A percentile compares a stretch with the other conserved stretches of the same genome.
These are phyloP conservation scores for Typhlichthys eigenmanni DNA, from an alignment of 2,797 vertebrate genomes.

Conservation along the genomic window DNA sequence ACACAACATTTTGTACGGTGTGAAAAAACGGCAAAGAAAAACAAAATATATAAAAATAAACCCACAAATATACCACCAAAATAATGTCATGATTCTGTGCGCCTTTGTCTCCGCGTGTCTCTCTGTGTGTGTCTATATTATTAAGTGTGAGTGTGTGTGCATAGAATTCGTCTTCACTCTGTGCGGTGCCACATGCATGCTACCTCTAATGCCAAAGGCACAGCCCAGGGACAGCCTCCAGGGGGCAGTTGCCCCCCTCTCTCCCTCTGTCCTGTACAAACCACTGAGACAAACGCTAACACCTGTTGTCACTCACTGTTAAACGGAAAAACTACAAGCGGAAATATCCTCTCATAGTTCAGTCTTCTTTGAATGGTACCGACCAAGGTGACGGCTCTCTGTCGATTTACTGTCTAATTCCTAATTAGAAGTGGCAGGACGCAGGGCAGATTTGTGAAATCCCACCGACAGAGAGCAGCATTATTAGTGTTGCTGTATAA, in stretches of 20 bases:
- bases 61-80: neutral
- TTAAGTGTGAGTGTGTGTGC: constrained; percentile 1
- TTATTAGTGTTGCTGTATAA: constrained; percentile 39
- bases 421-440: constrained; percentile 36
- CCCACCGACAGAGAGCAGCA: constrained; percentile 30
- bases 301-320: neutral
- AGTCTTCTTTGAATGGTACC: constrained; percentile 5
- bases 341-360: neutral
- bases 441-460: constrained; percentile 15
- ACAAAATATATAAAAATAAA: constrained; percentile 32
- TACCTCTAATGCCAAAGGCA: constrained; percentile 42
- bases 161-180: constrained; percentile 13
- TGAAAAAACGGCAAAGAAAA: constrained; percentile 44
- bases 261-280: constrained; percentile 8
- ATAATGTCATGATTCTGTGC: constrained; percentile 1
- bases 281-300: neutral
- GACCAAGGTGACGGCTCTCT: constrained; percentile 6
- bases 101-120: neutral
- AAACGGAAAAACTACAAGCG: constrained; percentile 3
- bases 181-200: constrained; percentile 20
- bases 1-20: constrained; percentile 55
- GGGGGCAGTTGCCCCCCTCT: constrained; percentile 23
- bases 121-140: constrained; percentile 12
- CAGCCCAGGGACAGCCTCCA: constrained; percentile 26
- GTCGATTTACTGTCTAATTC: constrained; percentile 23